These are phyloP conservation scores for Cataglyphis livida DNA, from an alignment of 2,888 invertebrate genomes.

Conservation along the genomic window DNA sequence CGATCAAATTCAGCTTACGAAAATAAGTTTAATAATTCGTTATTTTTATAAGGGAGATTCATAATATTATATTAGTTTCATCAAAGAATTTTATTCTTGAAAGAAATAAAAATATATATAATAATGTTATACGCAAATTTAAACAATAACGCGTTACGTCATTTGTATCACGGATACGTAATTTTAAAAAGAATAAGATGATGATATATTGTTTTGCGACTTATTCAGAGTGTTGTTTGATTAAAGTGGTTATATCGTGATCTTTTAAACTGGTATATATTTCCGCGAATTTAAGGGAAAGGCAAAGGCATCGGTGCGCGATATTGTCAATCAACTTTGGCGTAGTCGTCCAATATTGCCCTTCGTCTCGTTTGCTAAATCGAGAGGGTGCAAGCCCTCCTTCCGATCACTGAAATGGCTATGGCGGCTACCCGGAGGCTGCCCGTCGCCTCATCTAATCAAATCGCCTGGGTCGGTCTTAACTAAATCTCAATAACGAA, in stretches of 20 bases:
- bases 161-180: not conserved
- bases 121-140: not conserved
- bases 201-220: not conserved
- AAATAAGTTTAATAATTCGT: constrained; percentile 6
- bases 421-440: constrained; percentile 50
- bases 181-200: not conserved
- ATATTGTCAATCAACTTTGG: constrained; percentile 69
- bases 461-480: constrained; percentile 57
- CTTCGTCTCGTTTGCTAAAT: constrained; percentile 58
- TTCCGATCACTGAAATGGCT: constrained; percentile 38
- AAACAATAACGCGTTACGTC: not conserved
- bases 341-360: constrained; percentile 48
- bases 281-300: constrained; percentile 24
- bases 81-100: not conserved
- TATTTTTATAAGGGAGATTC: too few species aligned
- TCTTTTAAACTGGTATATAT: not conserved
- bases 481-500: constrained; percentile 54
- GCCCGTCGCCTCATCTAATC: constrained; percentile 48
- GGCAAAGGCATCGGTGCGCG: constrained; percentile 58
- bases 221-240: not conserved
- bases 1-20: not conserved
- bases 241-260: not conserved
- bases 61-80: not conserved
- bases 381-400: constrained; percentile 55
- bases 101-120: not conserved